Percentiles rank a stretch among this genome's conserved stretches.
Conservation (phyloP, 30 jellyfish, hydroid and myxozoan species). For the Cassiopea andromeda region DNA sequence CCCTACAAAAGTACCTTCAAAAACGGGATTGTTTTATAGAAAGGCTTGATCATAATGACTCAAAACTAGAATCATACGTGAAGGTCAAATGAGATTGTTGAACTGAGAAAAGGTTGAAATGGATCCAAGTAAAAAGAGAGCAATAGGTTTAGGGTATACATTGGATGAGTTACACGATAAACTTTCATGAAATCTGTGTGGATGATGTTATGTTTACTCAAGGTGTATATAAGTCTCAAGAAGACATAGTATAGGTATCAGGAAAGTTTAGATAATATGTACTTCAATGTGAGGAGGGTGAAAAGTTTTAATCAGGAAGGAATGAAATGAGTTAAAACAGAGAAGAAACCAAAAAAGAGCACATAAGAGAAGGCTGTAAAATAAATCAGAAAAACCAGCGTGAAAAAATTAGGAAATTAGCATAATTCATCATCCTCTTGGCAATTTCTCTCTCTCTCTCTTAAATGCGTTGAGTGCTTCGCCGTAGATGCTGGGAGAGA, state of each 20-base stretch:
- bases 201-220: too few relatives aligned
- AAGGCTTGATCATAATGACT: background rate
- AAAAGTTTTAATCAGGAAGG: too few relatives aligned
- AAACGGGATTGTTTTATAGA: background rate
- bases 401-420: background rate
- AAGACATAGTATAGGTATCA: too few relatives aligned
- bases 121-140: background rate
- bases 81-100: background rate
- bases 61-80: background rate
- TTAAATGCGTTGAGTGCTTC: slow-evolving; percentile 10
- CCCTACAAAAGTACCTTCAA: background rate
- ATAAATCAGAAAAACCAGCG: background rate
- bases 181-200: too few relatives aligned
- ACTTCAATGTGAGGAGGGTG: too few relatives aligned
- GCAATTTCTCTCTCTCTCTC: background rate
- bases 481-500: slow-evolving; percentile 52
- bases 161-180: background rate
- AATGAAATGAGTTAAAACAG: too few relatives aligned
- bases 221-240: too few relatives aligned
- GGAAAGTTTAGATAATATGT: too few relatives aligned
- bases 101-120: background rate
- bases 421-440: slow-evolving; percentile 4
- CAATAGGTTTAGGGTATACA: background rate
- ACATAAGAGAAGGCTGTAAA: background rate
- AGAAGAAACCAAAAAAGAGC: background rate